Evolutionary conservation across 53 echinoderm and acorn worm genomes (phyloP), one percentile per base, ranked within the genome.

Genomic region (Echinometra lucunter): DNA sequence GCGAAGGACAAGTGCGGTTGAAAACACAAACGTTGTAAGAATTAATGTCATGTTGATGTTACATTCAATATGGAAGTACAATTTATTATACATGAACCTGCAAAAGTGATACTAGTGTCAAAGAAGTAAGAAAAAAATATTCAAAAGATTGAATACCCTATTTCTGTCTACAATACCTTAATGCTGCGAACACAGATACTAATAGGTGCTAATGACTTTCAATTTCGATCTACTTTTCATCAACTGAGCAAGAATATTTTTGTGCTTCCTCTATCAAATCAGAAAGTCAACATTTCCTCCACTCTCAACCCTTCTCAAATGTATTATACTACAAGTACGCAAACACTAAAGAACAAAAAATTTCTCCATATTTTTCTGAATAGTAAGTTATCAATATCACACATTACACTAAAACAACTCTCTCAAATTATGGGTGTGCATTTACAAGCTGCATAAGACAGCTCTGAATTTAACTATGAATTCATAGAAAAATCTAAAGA

Each of bases 1-100:
- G 85, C 21, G 85, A 85, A 85, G 85, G 85, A 49, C 85, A 85
- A 85, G 49, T 53, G 47, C 49, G 11, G 85, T 85, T 45, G 27
- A 19, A 32, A 53, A 53, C 53, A 53, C 53, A 4, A n/a, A n/a
- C n/a, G 66, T 66, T 25, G n/a, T 9, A 56, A 23, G 34, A 34
- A 69, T 69, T 69, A 63, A 63, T 63, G 23, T 23, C 3, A 63
- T 16, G 8, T 63, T 1, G 15, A 69, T 7, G 53, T 2, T 53
- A 13, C 9, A 53, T 53, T 53, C 53, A 32, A 69, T 63, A 69
- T 9, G 32, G 32, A 69, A 19, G 32, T 69, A 19, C 15, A 69
- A 69, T 69, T 69, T 21, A 69, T 12, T 15, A 30, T 69, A 53
- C 53, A 49, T 49, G 49, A 10, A 28, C 32, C 30, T 69, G 32